Conservation (phyloP, 2,113 vertebrate species). For the Ia io region DNA sequence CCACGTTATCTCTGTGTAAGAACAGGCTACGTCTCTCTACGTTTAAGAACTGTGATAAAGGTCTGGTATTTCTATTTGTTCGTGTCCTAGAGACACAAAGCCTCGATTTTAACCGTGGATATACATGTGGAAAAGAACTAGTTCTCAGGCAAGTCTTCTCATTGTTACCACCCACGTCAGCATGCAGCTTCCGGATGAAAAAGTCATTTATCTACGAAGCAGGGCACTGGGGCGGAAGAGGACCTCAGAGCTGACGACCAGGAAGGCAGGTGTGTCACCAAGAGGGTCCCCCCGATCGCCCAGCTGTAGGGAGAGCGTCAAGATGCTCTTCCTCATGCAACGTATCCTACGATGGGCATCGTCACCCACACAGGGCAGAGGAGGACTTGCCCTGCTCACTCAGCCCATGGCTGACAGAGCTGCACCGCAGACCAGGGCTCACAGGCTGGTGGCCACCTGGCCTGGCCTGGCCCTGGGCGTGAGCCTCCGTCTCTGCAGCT, state of each 20-base stretch:
- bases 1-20: not conserved
- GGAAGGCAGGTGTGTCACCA: not conserved
- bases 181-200: not conserved
- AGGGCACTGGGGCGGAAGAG: slow-evolving; percentile 58
- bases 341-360: rapidly evolving
- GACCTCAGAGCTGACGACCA: slow-evolving; percentile 62
- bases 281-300: not conserved
- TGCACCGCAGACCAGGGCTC: no score
- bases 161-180: not conserved
- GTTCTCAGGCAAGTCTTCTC: not conserved
- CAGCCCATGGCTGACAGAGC: rapidly evolving
- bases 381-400: not conserved
- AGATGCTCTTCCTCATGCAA: slow-evolving; percentile 15
- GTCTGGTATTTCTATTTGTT: not conserved
- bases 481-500: not conserved
- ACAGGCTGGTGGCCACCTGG: not conserved
- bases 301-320: not conserved
- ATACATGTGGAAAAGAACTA: not conserved
- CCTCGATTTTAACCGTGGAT: not conserved
- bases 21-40: not conserved
- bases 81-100: not conserved
- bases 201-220: slow-evolving; percentile 42
- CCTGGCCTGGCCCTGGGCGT: not conserved
- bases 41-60: not conserved
- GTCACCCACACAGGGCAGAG: rapidly evolving